phyloP scores from a whole-genome alignment of 2,888 invertebrate species.

The Ferrisia virgata region DNA sequence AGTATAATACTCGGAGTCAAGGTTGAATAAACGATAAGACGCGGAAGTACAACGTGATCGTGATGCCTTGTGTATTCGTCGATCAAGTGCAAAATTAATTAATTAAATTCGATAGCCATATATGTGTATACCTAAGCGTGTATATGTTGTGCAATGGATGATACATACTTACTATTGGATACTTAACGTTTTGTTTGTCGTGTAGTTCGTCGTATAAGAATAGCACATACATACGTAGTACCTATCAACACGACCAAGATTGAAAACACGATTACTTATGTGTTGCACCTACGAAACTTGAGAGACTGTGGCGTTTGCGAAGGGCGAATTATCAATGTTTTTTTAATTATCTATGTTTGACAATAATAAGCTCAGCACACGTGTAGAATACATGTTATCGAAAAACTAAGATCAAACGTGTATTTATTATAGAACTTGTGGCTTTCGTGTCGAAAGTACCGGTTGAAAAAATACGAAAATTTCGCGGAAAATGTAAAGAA shows the following conservation, averaged over 20 bases:
- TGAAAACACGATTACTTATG: not conserved
- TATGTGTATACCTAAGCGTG: conserved; percentile 1
- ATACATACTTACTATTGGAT: not conserved
- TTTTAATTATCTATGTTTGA: conserved; percentile 18
- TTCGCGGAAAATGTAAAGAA: too few species aligned
- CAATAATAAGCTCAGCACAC: not conserved
- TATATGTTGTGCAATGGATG: conserved; percentile 13
- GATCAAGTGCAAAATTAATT: conserved; percentile 18
- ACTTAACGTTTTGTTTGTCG: too few species aligned
- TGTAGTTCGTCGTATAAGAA: too few species aligned
- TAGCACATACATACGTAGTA: too few species aligned
- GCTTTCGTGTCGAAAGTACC: too few species aligned
- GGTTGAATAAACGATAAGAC: conserved; percentile 18
- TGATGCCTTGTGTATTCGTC: not conserved
- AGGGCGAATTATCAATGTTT: conserved; percentile 25
- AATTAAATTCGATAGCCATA: not conserved
- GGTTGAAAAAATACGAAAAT: too few species aligned
- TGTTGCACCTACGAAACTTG: not conserved
- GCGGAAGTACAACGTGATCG: not conserved
- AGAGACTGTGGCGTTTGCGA: not conserved
- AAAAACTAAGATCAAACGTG: not conserved
- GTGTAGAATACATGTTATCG: not conserved
- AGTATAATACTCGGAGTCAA: conserved; percentile 18
- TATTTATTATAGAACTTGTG: too few species aligned
- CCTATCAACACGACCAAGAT: not conserved